Evolutionary conservation across 2,888 invertebrate genomes (phyloP).

Genomic region (Hydraecia micacea): DNA sequence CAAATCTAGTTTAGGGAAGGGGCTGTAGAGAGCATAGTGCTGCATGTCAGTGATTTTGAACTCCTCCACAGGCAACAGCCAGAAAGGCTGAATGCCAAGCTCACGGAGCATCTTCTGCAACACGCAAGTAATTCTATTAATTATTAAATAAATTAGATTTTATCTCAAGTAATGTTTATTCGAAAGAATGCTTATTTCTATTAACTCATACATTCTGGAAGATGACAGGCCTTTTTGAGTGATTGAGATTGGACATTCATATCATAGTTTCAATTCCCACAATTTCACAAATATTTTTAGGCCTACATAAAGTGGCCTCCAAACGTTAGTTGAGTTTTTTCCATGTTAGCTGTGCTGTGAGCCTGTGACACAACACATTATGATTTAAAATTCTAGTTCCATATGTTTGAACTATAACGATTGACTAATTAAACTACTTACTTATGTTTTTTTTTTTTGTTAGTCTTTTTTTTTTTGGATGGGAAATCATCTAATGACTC

Average conservation of each 20-base stretch:
- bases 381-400: no score
- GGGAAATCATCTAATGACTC: no score
- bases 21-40: conserved; percentile 81
- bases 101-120: conserved; percentile 84
- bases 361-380: no score
- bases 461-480: no score
- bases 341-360: no score
- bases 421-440: no score
- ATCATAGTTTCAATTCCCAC: neutral
- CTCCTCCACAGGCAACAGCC: conserved; percentile 80
- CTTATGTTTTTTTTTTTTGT: no score
- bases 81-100: conserved; percentile 81
- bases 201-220: neutral
- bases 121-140: neutral
- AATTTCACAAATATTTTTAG: no score
- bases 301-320: no score
- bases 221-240: neutral
- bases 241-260: neutral
- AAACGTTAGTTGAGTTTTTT: no score
- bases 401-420: no score
- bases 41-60: conserved; percentile 77
- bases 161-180: neutral
- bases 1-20: conserved; percentile 82
- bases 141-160: neutral
- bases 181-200: neutral